A percentile compares a stretch with the other conserved stretches of the same genome.
Conservation (phyloP, 2,797 vertebrate species). For the Esox lucius region DNA sequence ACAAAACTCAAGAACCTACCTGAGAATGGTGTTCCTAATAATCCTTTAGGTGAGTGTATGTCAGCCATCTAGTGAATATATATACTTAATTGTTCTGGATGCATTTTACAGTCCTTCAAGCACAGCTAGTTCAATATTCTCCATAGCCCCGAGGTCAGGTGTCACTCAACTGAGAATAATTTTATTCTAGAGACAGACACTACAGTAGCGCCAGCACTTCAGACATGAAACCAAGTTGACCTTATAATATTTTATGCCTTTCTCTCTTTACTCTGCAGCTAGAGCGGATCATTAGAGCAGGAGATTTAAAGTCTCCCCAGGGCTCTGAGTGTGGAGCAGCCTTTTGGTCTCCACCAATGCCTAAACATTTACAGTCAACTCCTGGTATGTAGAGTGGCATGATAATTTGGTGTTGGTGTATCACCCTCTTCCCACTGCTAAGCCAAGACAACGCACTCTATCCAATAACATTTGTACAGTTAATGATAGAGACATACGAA, state of each 20-base stretch:
- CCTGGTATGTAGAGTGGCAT: not conserved
- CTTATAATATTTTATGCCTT: slow-evolving; percentile 62
- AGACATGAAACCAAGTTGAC: slow-evolving; percentile 61
- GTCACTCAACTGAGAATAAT: slow-evolving; percentile 40
- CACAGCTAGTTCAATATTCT: slow-evolving; percentile 29
- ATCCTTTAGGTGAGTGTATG: no score
- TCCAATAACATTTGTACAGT: no score
- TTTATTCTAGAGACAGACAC: slow-evolving; percentile 33
- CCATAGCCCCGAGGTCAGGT: slow-evolving; percentile 33
- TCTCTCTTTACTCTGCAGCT: slow-evolving; percentile 54
- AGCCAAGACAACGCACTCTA: not conserved
- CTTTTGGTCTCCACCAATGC: not conserved
- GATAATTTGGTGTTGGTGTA: not conserved
- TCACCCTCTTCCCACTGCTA: not conserved
- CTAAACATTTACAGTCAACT: not conserved
- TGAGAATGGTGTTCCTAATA: not conserved
- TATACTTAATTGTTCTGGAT: not conserved
- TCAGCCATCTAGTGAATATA: no score
- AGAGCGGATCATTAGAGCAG: slow-evolving; percentile 72
- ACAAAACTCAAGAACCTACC: not conserved
- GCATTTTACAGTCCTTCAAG: not conserved
- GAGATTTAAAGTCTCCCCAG: slow-evolving; percentile 49
- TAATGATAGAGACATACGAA: no score
- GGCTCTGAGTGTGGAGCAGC: slow-evolving; percentile 38
- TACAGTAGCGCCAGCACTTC: slow-evolving; percentile 40